Evolutionary conservation across 2,888 invertebrate genomes (phyloP).

Genomic region (Drosophila neonasuta): DNA sequence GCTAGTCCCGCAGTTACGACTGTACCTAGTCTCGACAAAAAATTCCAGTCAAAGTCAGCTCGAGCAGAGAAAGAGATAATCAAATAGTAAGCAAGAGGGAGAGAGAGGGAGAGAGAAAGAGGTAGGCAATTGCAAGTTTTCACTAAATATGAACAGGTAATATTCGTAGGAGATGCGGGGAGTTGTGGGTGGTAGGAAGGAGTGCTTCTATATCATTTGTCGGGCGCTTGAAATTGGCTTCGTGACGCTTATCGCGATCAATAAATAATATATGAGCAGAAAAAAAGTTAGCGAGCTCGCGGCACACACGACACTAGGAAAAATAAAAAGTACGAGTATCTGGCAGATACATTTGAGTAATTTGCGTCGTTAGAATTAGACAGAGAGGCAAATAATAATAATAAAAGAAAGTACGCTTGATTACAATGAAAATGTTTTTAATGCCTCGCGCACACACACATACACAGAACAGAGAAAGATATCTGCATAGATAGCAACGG

Average conservation of each 20-base stretch:
- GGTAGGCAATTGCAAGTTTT: constrained; percentile 21
- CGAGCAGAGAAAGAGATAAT: not conserved
- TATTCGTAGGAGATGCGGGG: not conserved
- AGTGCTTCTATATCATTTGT: constrained; percentile 66
- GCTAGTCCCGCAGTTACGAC: constrained; percentile 27
- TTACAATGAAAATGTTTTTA: constrained; percentile 77
- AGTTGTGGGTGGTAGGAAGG: constrained; percentile 7
- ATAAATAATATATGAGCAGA: constrained; percentile 81
- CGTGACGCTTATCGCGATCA: constrained; percentile 82
- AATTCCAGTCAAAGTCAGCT: constrained; percentile 4
- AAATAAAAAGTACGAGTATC: constrained; percentile 65
- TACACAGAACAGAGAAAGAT: constrained; percentile 64
- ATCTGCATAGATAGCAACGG: constrained; percentile 70
- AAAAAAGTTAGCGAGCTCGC: constrained; percentile 27
- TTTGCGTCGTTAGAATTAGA: constrained; percentile 72
- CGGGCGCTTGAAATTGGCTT: constrained; percentile 76
- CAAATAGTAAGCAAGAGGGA: not conserved
- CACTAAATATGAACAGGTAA: constrained; percentile 8
- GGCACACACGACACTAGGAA: constrained; percentile 56
- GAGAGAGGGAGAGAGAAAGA: not conserved
- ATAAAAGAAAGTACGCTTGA: constrained; percentile 78
- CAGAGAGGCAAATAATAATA: constrained; percentile 71
- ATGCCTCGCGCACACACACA: constrained; percentile 52
- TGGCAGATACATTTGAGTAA: constrained; percentile 79
- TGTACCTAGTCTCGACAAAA: constrained; percentile 33